Base-by-base conservation (phyloP, 2,888 invertebrate species). In the Micropterix aruncella region DNA sequence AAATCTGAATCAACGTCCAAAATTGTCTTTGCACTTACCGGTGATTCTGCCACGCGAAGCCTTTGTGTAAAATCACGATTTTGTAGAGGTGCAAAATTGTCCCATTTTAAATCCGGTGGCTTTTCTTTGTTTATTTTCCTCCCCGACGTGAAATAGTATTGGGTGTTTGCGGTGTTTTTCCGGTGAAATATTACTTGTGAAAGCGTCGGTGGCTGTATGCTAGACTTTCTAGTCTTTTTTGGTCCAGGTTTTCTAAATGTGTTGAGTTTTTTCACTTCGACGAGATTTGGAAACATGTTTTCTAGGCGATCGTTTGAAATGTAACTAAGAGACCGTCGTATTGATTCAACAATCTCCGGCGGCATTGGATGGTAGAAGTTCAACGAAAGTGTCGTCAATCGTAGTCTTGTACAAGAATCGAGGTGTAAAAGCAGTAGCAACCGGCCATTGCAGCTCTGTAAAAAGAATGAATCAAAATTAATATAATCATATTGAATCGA, bases 1-100 rank as follows among this genome's bases (percentile, higher is more conserved):
- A 79, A 81, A 49, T 76, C 71, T 0, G 79, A 76, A 56, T 81
- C 79, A 37, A 80, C 68, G 58, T 81, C 79, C 14, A 76, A 65
- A 41, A 80, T 74, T 1, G 77, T 74, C 50, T 70, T 68, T 18
- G 74, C 70, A 48, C 67, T 67, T 52, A 74, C 68, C 19, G 63
- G 60, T n/a, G 73, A 67, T 51, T 74, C 71, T 55, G 73, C 62
- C 17, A 79, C 65, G 45, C 68, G 77, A 40, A 80, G 62, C 45
- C 78, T 61, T 49, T 71, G 64, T 19, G 79, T 64, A 50, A 79
- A 60, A 53, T 77, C 75, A 51, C 65, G 60, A 18, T 54, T 56
- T 45, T 61, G 60, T 39, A 56, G 52, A 3, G 58, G 57, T 40
- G 56, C 54, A 49, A 57, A 55, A 46, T 57, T 61, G n/a, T 57